phyloP scores from a whole-genome alignment of 2,113 vertebrate genomes.

The Mesocricetus auratus region DNA sequence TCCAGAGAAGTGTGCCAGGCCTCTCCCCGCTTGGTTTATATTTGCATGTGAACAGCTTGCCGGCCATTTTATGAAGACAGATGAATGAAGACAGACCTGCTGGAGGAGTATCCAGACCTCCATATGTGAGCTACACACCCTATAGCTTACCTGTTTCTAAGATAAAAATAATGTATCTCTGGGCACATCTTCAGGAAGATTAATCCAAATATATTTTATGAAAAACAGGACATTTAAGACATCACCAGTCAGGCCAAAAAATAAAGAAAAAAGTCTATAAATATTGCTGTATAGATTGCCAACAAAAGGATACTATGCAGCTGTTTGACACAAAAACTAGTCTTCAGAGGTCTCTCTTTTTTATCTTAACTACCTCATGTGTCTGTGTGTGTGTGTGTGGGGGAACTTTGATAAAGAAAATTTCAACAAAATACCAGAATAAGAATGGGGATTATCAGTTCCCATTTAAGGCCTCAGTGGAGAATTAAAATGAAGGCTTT shows the following conservation, averaged over 20 bases:
- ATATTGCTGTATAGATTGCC: slow-evolving; percentile 56
- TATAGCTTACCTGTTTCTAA: not conserved
- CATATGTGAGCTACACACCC: slow-evolving; percentile 8
- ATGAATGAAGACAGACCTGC: slow-evolving; percentile 64
- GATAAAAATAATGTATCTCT: slow-evolving; percentile 20
- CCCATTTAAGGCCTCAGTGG: not conserved
- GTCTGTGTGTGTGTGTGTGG: not conserved
- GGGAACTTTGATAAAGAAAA: slow-evolving; percentile 49
- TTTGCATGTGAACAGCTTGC: slow-evolving; percentile 77
- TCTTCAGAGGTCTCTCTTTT: not conserved
- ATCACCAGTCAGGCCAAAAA: slow-evolving; percentile 60
- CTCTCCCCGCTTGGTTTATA: slow-evolving; percentile 69
- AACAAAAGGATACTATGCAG: slow-evolving; percentile 65
- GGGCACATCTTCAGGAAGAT: slow-evolving; percentile 33
- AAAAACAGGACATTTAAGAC: not conserved
- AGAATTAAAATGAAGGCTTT: not conserved
- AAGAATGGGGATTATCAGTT: not conserved
- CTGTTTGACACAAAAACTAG: slow-evolving; percentile 62
- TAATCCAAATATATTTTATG: not conserved
- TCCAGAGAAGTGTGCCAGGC: slow-evolving; percentile 66
- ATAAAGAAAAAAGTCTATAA: slow-evolving; percentile 59
- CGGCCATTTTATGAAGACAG: slow-evolving; percentile 77
- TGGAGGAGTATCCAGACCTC: slow-evolving; percentile 40
- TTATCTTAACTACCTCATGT: not conserved
- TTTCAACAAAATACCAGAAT: slow-evolving; percentile 64